Conservation (phyloP, 1,140 invertebrate genomes). For the Heliconius melpomene region DNA sequence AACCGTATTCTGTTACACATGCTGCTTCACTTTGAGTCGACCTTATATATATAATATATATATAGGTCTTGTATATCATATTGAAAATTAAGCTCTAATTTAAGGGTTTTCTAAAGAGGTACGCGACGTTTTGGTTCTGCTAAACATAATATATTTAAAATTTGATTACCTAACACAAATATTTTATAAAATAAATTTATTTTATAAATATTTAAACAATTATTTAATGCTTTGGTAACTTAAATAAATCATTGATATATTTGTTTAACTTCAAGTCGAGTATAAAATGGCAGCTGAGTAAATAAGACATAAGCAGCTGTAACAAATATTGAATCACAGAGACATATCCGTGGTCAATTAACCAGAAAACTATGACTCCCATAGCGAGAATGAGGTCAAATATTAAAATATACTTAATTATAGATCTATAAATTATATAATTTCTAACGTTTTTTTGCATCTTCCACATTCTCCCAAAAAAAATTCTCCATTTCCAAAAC, state of each 20-base stretch:
- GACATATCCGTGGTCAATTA: constrained; percentile 58
- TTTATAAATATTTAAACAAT: background rate
- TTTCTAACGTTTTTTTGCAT: background rate
- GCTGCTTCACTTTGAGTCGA: constrained; percentile 42
- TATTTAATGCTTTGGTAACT: constrained; percentile 4
- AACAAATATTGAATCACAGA: constrained; percentile 34
- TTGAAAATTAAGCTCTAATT: constrained; percentile 1
- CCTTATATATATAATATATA: background rate
- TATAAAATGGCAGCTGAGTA: constrained; percentile 51
- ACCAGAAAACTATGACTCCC: constrained; percentile 48
- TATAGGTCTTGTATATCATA: background rate
- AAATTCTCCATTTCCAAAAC: too few relatives aligned
- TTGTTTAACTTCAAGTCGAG: background rate
- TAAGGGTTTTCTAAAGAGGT: background rate
- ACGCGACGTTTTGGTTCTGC: too few relatives aligned
- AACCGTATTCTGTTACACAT: constrained; percentile 65
- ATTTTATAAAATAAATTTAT: background rate
- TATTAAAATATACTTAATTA: background rate
- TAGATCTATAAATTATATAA: background rate
- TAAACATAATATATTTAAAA: too few relatives aligned
- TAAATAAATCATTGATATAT: background rate
- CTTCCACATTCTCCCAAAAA: too few relatives aligned
- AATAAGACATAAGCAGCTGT: constrained; percentile 44
- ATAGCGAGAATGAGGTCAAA: background rate
- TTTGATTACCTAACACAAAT: too few relatives aligned